Percentiles rank a stretch among this genome's conserved stretches.
phyloP scores from a whole-genome alignment of 2,888 invertebrate genomes.

The Melinaea marsaeus region DNA sequence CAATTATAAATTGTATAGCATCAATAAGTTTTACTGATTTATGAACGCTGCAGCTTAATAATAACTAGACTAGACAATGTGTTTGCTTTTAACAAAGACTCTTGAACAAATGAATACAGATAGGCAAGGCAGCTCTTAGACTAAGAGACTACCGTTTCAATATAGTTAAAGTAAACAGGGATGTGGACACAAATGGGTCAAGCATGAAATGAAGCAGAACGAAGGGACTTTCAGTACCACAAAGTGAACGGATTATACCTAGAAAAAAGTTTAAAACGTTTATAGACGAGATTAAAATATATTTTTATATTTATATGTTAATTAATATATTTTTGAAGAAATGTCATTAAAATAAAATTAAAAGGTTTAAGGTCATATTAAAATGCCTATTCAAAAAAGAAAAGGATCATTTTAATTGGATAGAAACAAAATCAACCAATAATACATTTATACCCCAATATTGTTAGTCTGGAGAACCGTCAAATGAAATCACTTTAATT shows the following conservation, averaged over 20 bases:
- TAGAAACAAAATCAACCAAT: slow-evolving; percentile 15
- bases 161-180: slow-evolving; percentile 1
- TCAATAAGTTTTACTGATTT: background rate
- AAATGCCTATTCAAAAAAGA: no score
- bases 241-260: background rate
- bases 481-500: slow-evolving; percentile 29
- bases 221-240: background rate
- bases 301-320: no score
- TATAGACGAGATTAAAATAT: no score
- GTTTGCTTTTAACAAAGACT: slow-evolving; percentile 1
- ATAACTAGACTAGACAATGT: slow-evolving; percentile 1
- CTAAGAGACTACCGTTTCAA: slow-evolving; percentile 5
- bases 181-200: slow-evolving; percentile 4
- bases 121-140: slow-evolving; percentile 3
- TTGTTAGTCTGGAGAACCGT: slow-evolving; percentile 15
- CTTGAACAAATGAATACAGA: slow-evolving; percentile 2
- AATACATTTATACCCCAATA: slow-evolving; percentile 19
- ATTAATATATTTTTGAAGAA: no score
- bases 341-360: no score
- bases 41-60: background rate
- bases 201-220: background rate
- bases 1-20: background rate
- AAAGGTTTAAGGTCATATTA: no score
- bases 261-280: background rate
- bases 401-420: no score